Percentiles rank a stretch among this genome's conserved stretches.
These are phyloP conservation scores for Actinopyga echinites DNA, from an alignment of 53 echinoderm and acorn worm species.

Conservation along the genomic window DNA sequence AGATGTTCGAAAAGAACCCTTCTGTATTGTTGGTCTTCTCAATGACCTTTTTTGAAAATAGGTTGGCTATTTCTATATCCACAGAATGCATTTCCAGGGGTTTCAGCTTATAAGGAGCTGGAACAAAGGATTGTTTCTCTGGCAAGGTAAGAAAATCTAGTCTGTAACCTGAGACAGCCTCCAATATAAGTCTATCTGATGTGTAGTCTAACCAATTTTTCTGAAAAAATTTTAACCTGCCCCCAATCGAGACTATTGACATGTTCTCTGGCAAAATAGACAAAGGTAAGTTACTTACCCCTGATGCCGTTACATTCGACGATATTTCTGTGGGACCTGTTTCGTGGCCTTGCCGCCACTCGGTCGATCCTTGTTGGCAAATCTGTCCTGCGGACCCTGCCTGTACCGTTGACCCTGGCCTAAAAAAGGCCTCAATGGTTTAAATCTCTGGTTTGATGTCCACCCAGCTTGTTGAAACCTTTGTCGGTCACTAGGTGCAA, in stretches of 20 bases:
- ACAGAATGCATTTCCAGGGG: not conserved
- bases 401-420: not conserved
- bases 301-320: not conserved
- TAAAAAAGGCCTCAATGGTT: not conserved
- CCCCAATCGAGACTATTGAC: not conserved
- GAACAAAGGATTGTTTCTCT: slow-evolving; percentile 8
- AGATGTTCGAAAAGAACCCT: slow-evolving; percentile 49
- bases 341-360: not conserved
- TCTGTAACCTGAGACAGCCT: slow-evolving; percentile 27
- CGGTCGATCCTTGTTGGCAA: not conserved
- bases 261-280: not conserved
- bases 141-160: slow-evolving; percentile 32
- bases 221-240: slow-evolving; percentile 41
- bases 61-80: slow-evolving; percentile 22
- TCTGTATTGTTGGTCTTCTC: not conserved
- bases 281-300: not conserved
- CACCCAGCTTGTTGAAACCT: slow-evolving; percentile 25
- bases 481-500: slow-evolving; percentile 3
- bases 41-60: slow-evolving; percentile 13
- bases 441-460: not conserved
- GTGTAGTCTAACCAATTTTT: slow-evolving; percentile 24
- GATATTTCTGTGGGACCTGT: not conserved
- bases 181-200: slow-evolving; percentile 27
- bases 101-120: slow-evolving; percentile 19
- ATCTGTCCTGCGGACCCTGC: not conserved